Base-by-base conservation (phyloP, 1,140 invertebrate genomes). In the Penaeus japonicus region DNA sequence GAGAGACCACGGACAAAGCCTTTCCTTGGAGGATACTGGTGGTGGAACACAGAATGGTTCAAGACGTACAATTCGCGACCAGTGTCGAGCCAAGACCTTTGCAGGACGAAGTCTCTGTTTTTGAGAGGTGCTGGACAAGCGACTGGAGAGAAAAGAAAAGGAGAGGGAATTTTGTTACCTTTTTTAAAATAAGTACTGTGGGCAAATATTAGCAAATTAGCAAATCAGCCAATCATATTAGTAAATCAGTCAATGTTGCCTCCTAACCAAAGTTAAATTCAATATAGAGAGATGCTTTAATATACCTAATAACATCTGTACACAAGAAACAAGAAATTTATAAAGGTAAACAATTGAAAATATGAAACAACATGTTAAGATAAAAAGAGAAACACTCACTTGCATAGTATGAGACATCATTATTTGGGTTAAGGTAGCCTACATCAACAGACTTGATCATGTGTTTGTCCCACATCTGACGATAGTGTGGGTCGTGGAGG, bases 351-450 rank as follows among this genome's bases (percentile, higher is more conserved):
- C 62, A 62, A 79, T 27, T 27, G 7, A 32, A 39, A 53, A n/a
- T 55, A 32, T 70, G 15, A 57, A 39, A 27, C 53, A 22, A 75
- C 24, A 84, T 70, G 27, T 55, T 20, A 75, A 47, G 24, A 22
- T 2, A 57, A 35, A 78, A 65, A 73, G 22, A 62, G 62, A 54
- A 7, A 89, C 91, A 95, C 95, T 95, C 92, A 97, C 97, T 95
- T 89, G 97, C 96, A 93, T 98, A 98, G 93, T 98, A 98, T 81
- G 97, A 97, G 89, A 98, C 95, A 93, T 98, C 97, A 92, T 98
- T 98, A 92, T 97, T 98, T 59, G 97, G 96, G 94, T 98, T 97
- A 91, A 98, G 94, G 92, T 95, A 96, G 30, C 97, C 97, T 86
- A 98, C 97, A 92, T 97, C 96, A 91, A 95, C 95, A 7, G 96